Percentiles rank a stretch among this genome's conserved stretches.
Conservation (phyloP, 1,140 invertebrate species). For the Pomacea maculata region DNA sequence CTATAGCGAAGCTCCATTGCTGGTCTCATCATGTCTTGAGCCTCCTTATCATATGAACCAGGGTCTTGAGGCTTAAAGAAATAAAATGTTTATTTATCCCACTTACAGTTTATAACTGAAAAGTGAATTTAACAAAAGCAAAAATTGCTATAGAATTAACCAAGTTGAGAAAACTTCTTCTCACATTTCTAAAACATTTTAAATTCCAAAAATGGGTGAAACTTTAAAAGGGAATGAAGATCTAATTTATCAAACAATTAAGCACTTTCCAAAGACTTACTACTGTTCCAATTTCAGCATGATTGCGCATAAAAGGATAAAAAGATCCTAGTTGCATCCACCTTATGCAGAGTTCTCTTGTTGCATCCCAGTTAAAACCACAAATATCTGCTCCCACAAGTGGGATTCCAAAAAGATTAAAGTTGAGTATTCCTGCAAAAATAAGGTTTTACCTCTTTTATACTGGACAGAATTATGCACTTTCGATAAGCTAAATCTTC, state of each 20-base stretch:
- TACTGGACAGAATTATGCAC: too few species aligned
- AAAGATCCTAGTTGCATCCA: slow-evolving; percentile 72
- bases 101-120: too few species aligned
- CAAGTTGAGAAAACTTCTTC: too few species aligned
- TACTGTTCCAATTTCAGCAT: slow-evolving; percentile 43
- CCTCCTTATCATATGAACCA: slow-evolving; percentile 31
- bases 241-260: not conserved
- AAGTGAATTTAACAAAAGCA: not conserved
- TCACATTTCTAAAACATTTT: not conserved
- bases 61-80: slow-evolving; percentile 59
- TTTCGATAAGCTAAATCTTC: too few species aligned
- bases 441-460: too few species aligned
- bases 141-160: too few species aligned
- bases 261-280: slow-evolving; percentile 2
- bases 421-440: slow-evolving; percentile 56
- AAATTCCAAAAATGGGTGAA: not conserved
- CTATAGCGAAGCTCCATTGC: slow-evolving; percentile 77
- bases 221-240: not conserved
- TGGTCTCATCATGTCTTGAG: slow-evolving; percentile 65
- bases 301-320: slow-evolving; percentile 66
- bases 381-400: slow-evolving; percentile 91
- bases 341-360: slow-evolving; percentile 69
- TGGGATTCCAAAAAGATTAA: slow-evolving; percentile 71
- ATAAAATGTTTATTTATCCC: too few species aligned
- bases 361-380: slow-evolving; percentile 84